Conservation (phyloP, 2,113 vertebrate species). For the Ciconia maguari region DNA sequence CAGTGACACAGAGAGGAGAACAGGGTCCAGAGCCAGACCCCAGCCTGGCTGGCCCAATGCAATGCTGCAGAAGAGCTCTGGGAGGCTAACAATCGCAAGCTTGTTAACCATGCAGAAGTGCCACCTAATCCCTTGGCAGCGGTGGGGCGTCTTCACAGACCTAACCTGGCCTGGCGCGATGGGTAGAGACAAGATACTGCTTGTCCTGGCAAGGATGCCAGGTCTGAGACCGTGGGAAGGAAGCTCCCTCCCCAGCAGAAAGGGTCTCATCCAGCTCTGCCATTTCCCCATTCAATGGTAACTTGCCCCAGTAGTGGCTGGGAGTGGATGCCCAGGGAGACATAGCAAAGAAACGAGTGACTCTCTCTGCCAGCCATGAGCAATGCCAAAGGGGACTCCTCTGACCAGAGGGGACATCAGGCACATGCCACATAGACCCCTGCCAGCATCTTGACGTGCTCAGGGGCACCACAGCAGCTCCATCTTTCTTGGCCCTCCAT, state of each 20-base stretch:
- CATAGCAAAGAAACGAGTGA: neutral
- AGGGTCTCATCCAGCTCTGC: neutral
- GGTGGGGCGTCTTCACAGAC: neutral
- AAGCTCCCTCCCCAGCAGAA: neutral
- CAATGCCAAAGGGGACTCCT: neutral
- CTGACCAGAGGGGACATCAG: neutral
- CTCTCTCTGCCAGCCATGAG: neutral
- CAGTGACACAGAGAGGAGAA: neutral
- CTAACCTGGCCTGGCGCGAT: neutral
- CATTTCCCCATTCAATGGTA: neutral
- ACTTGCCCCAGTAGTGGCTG: neutral
- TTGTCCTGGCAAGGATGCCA: neutral
- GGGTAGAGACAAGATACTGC: slow-evolving; percentile 5
- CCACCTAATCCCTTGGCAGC: neutral
- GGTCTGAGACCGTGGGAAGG: neutral
- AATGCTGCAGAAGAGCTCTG: neutral
- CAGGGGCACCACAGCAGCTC: neutral
- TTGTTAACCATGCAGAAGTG: fast-evolving
- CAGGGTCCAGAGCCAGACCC: neutral
- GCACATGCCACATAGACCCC: fast-evolving
- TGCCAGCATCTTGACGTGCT: neutral
- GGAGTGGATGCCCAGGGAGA: neutral
- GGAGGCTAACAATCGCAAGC: neutral
- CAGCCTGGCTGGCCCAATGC: fast-evolving
- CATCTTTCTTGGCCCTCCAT: neutral